Evolutionary conservation across 2,888 invertebrate genomes (phyloP).

Genomic region (Cryptus viduatorius): DNA sequence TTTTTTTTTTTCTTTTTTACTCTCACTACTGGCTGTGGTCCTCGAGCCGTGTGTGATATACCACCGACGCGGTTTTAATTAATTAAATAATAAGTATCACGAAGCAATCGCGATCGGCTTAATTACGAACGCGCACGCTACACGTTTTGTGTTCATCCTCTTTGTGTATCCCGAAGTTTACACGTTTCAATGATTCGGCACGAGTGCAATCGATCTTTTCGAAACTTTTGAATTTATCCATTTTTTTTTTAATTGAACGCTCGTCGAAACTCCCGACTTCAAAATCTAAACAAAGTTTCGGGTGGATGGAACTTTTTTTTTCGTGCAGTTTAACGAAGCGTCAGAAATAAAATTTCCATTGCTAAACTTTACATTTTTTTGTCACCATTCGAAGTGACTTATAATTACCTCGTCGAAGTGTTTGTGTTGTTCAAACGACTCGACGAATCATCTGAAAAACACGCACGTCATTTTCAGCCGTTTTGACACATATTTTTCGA

Average conservation of each 20-base stretch:
- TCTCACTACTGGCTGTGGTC: conserved; percentile 7
- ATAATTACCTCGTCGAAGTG: no score
- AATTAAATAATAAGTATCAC: conserved; percentile 80
- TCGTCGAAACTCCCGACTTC: neutral
- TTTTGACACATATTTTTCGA: no score
- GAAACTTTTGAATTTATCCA: neutral
- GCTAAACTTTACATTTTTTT: no score
- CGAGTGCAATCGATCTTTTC: neutral
- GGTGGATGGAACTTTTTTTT: no score
- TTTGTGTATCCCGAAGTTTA: conserved; percentile 7
- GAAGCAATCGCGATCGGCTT: conserved; percentile 77
- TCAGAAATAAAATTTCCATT: no score
- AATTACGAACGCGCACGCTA: conserved; percentile 78
- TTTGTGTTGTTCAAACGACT: no score
- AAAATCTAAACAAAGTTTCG: neutral
- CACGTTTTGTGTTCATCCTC: conserved; percentile 42
- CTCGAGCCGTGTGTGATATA: conserved; percentile 33
- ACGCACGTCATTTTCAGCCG: no score
- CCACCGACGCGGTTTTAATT: conserved; percentile 72
- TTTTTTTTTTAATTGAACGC: neutral
- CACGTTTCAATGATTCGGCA: conserved; percentile 29
- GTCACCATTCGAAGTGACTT: no score
- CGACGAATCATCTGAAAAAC: no score
- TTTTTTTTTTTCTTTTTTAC: conserved; percentile 15
- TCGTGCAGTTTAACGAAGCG: no score